Conservation (phyloP, 1,140 invertebrate genomes). For the Archivesica marissinica region DNA sequence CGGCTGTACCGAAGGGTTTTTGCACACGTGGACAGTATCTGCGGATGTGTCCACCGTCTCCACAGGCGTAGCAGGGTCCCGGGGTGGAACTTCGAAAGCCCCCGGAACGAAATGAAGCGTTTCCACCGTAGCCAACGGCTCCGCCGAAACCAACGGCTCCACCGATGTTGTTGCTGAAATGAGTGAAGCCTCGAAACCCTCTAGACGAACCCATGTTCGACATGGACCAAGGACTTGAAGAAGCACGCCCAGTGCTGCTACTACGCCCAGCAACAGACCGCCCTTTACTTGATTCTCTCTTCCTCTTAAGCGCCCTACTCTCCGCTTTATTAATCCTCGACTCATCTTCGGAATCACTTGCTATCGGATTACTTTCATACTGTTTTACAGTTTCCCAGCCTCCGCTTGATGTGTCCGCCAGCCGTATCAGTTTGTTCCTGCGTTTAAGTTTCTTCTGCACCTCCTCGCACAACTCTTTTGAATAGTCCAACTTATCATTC, state of each 20-base stretch:
- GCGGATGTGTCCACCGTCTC: not conserved
- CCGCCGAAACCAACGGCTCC: not conserved
- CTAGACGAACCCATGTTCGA: not conserved
- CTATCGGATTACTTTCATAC: not conserved
- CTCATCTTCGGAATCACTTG: not conserved
- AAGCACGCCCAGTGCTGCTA: not conserved
- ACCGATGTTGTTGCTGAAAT: not conserved
- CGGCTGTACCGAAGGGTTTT: not conserved
- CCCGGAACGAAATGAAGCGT: not conserved
- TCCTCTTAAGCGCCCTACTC: not conserved
- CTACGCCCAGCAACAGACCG: not conserved
- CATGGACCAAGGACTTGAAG: not conserved
- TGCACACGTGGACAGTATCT: not conserved
- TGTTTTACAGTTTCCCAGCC: slow-evolving; percentile 11
- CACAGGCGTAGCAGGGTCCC: slow-evolving; percentile 1
- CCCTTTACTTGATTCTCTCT: not conserved
- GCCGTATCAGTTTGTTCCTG: not conserved
- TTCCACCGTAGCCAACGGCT: not conserved
- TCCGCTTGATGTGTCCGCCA: not conserved
- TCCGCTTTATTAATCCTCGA: not conserved
- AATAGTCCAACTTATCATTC: not conserved
- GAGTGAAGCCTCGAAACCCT: not conserved
- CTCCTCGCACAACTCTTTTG: not conserved
- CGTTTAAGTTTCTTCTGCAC: not conserved
- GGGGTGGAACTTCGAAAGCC: not conserved